Evolutionary conservation across 2,888 invertebrate genomes (phyloP), one percentile per base, ranked within the genome.

Genomic region (Drosophila koepferae): DNA sequence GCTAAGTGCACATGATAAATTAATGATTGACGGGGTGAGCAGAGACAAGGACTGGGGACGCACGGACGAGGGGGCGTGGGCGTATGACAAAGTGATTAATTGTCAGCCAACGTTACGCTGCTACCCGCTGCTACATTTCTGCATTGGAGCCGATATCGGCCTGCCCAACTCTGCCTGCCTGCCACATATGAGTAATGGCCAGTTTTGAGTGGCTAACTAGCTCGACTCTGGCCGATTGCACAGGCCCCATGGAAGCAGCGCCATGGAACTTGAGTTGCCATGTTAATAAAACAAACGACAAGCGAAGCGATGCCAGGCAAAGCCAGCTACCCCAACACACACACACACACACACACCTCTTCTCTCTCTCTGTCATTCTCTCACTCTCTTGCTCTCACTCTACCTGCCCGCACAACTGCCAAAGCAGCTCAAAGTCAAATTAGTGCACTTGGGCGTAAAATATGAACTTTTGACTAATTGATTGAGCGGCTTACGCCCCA

Each of bases 1-100:
- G 81, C 87, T 86, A 83, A 83, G 79, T 83, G 82, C 82, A 86
- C 79, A 81, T 84, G 86, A 86, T 86, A 86, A 83, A 83, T 83
- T 86, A 86, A 83, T 83, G 82, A 82, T 82, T 86, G 86, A 71
- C 63, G 62, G 65, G 53, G 18, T 14, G 38, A 16, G 16, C n/a
- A 43, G 18, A n/a, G 38, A 10, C 14, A 28, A 28, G 6, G 28
- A 6, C 28, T 6, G 6, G 28, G 23, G 28, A 23, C 23, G 4
- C 3, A 23, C n/a, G 36, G 20, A 20, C 20, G 9, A 34, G 18
- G 28, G 28, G 59, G 63, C 46, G 36, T 40, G 72, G 63, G 48
- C 72, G 77, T 77, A 83, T 78, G 78, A 80, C 83, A 82, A 82
- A 82, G 86, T 82, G 81, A 81, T 81, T 81, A 81, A 81, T 81